A percentile compares a stretch with the other conserved stretches of the same genome.
Evolutionary conservation across 2,888 invertebrate species (phyloP).

Genomic region (Cantharis rufa): DNA sequence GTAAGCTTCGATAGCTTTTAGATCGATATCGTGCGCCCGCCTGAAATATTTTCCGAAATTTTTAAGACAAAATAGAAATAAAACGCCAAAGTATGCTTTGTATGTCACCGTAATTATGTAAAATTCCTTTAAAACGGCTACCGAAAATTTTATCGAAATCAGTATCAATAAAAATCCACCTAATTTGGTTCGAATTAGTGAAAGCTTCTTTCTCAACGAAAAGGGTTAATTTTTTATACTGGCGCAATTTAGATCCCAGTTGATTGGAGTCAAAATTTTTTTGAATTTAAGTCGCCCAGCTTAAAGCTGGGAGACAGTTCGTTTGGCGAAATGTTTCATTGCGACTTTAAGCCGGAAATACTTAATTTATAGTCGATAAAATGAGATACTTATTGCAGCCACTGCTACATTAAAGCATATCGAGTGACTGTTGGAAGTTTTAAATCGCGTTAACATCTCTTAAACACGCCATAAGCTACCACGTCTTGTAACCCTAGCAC

Average conservation of each 20-base stretch:
- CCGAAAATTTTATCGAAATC: slow-evolving; percentile 26
- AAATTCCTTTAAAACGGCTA: slow-evolving; percentile 19
- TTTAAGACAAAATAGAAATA: slow-evolving; percentile 1
- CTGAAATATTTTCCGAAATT: background rate
- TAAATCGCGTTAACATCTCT: slow-evolving; percentile 12
- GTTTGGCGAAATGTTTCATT: background rate
- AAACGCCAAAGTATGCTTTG: slow-evolving; percentile 16
- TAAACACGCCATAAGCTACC: slow-evolving; percentile 21
- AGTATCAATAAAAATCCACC: slow-evolving; percentile 23
- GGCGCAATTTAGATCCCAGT: background rate
- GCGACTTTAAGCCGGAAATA: background rate
- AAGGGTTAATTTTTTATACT: slow-evolving; percentile 14
- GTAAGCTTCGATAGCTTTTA: background rate
- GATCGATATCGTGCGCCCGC: background rate
- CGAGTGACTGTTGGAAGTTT: slow-evolving; percentile 11
- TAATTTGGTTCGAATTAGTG: slow-evolving; percentile 29
- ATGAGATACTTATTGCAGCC: background rate
- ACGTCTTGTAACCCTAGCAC: background rate
- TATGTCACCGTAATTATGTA: slow-evolving; percentile 25
- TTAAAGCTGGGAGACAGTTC: background rate
- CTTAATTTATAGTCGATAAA: background rate
- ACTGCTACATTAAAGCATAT: slow-evolving; percentile 5
- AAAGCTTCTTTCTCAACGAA: slow-evolving; percentile 11
- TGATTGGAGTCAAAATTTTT: background rate
- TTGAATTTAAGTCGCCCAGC: background rate